Evolutionary conservation across 2,113 vertebrate genomes (phyloP), one percentile per base, ranked within the genome.

Genomic region (Corvus moneduloides): DNA sequence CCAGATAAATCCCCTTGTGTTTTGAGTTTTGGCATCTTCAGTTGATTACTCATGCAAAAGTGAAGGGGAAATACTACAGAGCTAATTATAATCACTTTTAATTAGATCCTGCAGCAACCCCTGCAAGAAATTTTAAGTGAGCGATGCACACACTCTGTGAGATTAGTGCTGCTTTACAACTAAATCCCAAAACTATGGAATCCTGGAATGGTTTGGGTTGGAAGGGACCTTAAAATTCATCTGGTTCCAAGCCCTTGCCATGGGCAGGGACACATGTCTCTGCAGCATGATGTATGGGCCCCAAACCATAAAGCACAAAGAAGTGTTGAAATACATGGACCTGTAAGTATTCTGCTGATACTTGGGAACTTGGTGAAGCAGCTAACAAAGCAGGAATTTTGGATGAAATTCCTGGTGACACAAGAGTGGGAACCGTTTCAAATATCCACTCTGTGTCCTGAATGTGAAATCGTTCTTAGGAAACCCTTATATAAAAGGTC

Each of bases 61-160:
- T 62, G 94, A 96, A 96, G 94, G 96, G 94, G 94, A 94, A 97
- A 96, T 96, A 87, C 58, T 79, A 84, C 72, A 19, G 58, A 87
- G 79, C 83, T 94, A 90, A 97, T 96, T 95, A 92, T 61, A 74
- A 94, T 89, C 16, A 7, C 72, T 96, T 96, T 93, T 93, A 95
- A 97, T 96, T 91, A 96, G 83, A 76, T 93, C 75, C 78, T 94
- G 71, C 63, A 93, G 91, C 90, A 94, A 84, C 73, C 87, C 59
- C 76, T 90, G 37, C 71, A 86, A 37, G 76, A 78, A 49, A 93
- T 93, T 62, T 66, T 39, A 37, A 77, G 32, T 23, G 19, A 49
- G 14, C 0, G 6, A 20, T 41, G 49, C 39, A 30, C 22, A 8
- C 0, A 1, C 10, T 43, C 41, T 26, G 13, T 32, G 73, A 76